Evolutionary conservation across 2,888 invertebrate species (phyloP), one percentile per base, ranked within the genome.

Genomic region (Drosophila limbata): DNA sequence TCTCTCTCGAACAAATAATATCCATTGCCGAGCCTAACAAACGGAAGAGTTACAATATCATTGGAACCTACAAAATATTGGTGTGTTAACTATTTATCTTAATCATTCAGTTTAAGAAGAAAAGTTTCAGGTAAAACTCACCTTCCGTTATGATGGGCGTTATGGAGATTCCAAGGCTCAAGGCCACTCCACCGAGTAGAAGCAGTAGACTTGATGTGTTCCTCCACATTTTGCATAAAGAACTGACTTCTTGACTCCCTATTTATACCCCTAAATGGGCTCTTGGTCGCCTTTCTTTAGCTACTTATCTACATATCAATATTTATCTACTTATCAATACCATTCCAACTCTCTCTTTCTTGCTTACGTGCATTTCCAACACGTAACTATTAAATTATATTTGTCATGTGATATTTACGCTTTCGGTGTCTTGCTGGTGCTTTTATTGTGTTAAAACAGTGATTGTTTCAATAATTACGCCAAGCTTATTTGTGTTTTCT

Each of bases 1-100:
- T 1, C 10, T 1, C 19, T 47, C 21, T 70, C 69, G 25, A 70
- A 53, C 4, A 62, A 63, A 44, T 63, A 69, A 31, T 44, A 70
- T 2, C 52, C 63, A 53, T 39, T n/a, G 40, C 69, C 62, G 33
- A 70, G 48, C 13, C 51, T 55, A 8, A 47, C 1, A 6, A 68
- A 70, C 10, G 60, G 47, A 1, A 19, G 45, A n/a, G 52, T 55
- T 37, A 15, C 17, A 9, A 60, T n/a, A 15, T 48, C 51, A 2
- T 10, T 11, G 4, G 45, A 5, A 21, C 13, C 52, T 52, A 5
- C 28, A 2, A 19, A 4, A 3, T 21, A 11, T n/a, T 33, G 1
- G 17, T 6, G 10, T 2, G 35, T 13, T 15, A 17, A 6, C 39
- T 21, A 21, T 44, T 11, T 21, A 5, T 10, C 5, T 13, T 42